These are phyloP conservation scores for Peromyscus melanophrys DNA, from an alignment of 2,797 vertebrate genomes.

Conservation along the genomic window DNA sequence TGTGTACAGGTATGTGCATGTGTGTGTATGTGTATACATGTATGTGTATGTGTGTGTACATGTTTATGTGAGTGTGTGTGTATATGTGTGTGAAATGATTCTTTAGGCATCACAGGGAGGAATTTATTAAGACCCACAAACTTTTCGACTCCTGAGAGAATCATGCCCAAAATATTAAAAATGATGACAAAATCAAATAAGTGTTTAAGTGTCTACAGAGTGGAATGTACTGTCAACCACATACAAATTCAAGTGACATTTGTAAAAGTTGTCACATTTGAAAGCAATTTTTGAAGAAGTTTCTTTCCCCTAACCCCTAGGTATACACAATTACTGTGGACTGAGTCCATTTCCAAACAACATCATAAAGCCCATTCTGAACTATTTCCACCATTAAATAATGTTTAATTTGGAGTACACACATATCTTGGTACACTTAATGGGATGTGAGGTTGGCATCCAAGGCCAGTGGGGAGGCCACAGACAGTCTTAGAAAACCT, in stretches of 20 bases:
- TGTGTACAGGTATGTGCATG: background rate
- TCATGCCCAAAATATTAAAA: slow-evolving; percentile 55
- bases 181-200: slow-evolving; percentile 28
- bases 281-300: background rate
- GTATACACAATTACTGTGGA: background rate
- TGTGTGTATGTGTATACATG: too few species aligned
- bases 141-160: background rate
- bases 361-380: background rate
- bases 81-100: background rate
- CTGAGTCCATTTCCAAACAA: background rate
- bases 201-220: slow-evolving; percentile 34
- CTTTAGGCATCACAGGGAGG: background rate
- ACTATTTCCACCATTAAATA: background rate
- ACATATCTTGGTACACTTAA: background rate
- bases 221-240: background rate
- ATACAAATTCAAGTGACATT: background rate
- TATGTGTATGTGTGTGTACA: background rate
- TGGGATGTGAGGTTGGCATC: background rate
- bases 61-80: background rate
- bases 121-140: background rate
- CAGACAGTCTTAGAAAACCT: background rate
- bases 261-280: slow-evolving; percentile 26
- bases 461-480: background rate
- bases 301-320: background rate
- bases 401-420: background rate